Conservation (phyloP, 2,113 vertebrate species). For the Euleptes europaea region DNA sequence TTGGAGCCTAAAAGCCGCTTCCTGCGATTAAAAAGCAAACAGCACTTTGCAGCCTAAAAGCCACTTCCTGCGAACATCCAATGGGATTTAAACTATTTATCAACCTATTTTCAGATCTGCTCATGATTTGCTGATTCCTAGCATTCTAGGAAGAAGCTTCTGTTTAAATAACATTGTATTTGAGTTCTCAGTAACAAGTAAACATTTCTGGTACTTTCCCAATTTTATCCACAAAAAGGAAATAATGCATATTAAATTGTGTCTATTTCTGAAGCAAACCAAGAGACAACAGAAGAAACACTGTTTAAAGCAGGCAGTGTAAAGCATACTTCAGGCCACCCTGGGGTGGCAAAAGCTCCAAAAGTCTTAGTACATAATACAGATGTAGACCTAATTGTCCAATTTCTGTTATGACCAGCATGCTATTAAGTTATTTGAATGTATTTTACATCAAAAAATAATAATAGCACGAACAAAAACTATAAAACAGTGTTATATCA, state of each 20-base stretch:
- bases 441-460: not conserved
- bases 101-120: conserved; percentile 46
- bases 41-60: conserved; percentile 54
- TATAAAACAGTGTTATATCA: not conserved
- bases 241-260: conserved; percentile 34
- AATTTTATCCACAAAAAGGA: conserved; percentile 42
- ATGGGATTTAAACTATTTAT: conserved; percentile 56
- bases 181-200: conserved; percentile 46
- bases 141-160: conserved; percentile 32
- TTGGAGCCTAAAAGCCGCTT: conserved; percentile 57
- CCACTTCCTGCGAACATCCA: conserved; percentile 46
- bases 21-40: conserved; percentile 58
- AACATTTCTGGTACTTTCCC: conserved; percentile 43
- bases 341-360: not conserved
- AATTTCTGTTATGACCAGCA: conserved; percentile 5
- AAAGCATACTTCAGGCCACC: not conserved
- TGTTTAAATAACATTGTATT: conserved; percentile 18
- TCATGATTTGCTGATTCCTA: conserved; percentile 51
- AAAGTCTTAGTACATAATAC: not conserved
- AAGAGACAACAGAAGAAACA: conserved; percentile 1
- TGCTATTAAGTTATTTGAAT: not conserved
- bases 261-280: conserved; percentile 19
- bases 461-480: not conserved
- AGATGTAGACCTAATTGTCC: conserved; percentile 12
- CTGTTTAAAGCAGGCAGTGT: too few species aligned